A percentile compares a stretch with the other conserved stretches of the same genome.
Evolutionary conservation across 2,797 vertebrate genomes (phyloP).

Genomic region (Cuniculus paca): DNA sequence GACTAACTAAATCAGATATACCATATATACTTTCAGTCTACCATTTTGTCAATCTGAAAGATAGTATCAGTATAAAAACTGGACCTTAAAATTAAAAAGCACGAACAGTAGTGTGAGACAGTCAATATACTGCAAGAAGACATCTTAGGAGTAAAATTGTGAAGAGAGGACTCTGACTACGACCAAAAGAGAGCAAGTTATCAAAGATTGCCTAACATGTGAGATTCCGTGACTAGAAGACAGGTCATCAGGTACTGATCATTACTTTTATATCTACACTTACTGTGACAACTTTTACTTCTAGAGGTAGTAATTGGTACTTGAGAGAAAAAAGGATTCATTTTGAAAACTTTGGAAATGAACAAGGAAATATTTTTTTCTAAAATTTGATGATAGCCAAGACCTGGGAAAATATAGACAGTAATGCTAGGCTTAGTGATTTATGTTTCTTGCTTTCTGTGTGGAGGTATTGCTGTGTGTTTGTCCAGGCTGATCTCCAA

Average conservation of each 20-base stretch:
- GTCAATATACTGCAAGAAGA: not conserved
- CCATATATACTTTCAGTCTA: not conserved
- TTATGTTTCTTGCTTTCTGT: not conserved
- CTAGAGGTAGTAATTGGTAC: not conserved
- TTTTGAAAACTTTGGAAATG: not conserved
- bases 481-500: not conserved
- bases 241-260: not conserved
- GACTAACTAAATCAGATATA: not conserved
- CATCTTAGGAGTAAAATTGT: not conserved
- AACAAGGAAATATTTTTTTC: not conserved
- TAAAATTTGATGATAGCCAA: not conserved
- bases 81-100: not conserved
- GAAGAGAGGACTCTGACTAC: not conserved
- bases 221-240: not conserved
- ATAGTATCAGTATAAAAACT: not conserved
- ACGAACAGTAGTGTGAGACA: not conserved
- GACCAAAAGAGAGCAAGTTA: not conserved
- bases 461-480: rapidly evolving
- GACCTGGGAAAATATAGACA: not conserved
- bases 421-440: not conserved
- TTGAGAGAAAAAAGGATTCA: not conserved
- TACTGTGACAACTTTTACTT: not conserved
- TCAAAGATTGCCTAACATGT: not conserved
- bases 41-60: not conserved
- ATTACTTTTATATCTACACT: not conserved